Conservation (phyloP, 2,888 invertebrate species). For the Dryocosmus kuriphilus region DNA sequence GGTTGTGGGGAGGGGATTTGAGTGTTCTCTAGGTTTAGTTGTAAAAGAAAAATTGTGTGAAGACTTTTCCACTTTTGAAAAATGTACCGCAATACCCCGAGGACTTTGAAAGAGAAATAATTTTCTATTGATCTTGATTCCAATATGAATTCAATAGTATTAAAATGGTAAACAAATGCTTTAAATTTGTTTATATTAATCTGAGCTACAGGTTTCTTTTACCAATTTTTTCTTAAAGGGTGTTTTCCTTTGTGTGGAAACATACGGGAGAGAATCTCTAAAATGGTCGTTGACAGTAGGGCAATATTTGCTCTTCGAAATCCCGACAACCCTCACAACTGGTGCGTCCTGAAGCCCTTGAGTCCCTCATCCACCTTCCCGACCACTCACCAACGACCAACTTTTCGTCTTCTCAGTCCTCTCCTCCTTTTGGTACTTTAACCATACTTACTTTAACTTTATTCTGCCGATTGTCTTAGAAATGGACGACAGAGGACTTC, state of each 20-base stretch:
- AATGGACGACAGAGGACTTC: conserved; percentile 18
- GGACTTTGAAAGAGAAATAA: too few species aligned
- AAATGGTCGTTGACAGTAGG: conserved; percentile 21
- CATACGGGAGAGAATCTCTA: neutral
- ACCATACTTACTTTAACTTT: conserved; percentile 31
- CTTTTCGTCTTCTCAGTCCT: neutral
- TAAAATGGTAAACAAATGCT: too few species aligned
- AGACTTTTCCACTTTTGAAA: too few species aligned
- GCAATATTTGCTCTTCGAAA: conserved; percentile 30
- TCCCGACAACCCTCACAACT: conserved; percentile 27
- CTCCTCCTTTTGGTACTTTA: conserved; percentile 12
- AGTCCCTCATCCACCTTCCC: neutral
- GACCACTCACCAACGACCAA: neutral
- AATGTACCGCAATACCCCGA: too few species aligned
- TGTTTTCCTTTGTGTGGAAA: neutral
- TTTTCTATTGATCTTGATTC: too few species aligned
- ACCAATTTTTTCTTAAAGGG: neutral
- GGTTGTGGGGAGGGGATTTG: too few species aligned
- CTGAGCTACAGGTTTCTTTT: neutral
- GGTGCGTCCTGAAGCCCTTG: conserved; percentile 9
- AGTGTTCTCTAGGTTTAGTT: too few species aligned
- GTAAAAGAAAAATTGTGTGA: too few species aligned
- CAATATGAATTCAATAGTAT: too few species aligned
- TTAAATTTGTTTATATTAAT: neutral
- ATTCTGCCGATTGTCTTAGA: conserved; percentile 35